Evolutionary conservation across 2,797 vertebrate genomes (phyloP), one percentile per base, ranked within the genome.

Genomic region (Catostomus latipinnis): DNA sequence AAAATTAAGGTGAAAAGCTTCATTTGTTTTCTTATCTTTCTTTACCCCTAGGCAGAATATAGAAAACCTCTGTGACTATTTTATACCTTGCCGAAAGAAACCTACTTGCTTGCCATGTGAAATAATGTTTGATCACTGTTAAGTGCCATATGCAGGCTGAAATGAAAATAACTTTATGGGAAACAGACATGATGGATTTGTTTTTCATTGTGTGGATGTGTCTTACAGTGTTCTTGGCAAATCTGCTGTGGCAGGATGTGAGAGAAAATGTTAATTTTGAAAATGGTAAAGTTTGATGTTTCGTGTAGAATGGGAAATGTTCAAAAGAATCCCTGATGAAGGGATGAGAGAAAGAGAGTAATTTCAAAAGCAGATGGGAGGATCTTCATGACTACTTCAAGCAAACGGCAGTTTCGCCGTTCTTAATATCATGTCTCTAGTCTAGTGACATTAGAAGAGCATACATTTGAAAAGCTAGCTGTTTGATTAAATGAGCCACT

Each of bases 281-380:
- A 18, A 74, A 72, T 74, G 49, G 49, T 48, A 14, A 52, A 57
- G 67, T 57, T 61, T 56, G 61, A 71, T 57, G 13, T 66, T 65
- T 66, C 9, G 3, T 65, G 69, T 34, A 9, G 56, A 80, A 14
- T n/a, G 58, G 12, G 34, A 22, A 65, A 56, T 11, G 12, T 76
- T 75, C 76, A 61, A 72, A 76, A 71, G 68, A 74, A 82, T 49
- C 9, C 0, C n/a, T 66, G 76, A 83, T 80, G 67, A 79, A 76
- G 68, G 71, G n/a, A 13, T 11, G 8, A 50, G 52, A 76, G 22
- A 56, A 34, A 49, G 13, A 34, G 9, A 69, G 18, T 56, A 53
- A 16, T 53, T 76, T 73, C 69, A 73, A 43, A 68, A 16, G 34
- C 50, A 61, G 18, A 71, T 56, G 49, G 74, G 16, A 34, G 16